These are phyloP conservation scores for Chiloscyllium plagiosum DNA, from an alignment of 2,113 vertebrate genomes.

Conservation along the genomic window DNA sequence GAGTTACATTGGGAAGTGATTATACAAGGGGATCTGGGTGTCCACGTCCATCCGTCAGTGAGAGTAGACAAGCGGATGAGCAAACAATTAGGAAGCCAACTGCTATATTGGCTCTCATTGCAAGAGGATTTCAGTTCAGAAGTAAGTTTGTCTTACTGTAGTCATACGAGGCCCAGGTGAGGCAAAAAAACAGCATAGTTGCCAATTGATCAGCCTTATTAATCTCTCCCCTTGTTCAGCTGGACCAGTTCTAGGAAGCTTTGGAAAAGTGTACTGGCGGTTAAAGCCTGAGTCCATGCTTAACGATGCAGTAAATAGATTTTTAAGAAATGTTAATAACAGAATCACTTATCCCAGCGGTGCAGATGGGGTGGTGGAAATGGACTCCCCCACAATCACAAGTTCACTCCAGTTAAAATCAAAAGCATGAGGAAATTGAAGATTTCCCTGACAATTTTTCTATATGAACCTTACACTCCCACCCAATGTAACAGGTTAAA, in stretches of 20 bases:
- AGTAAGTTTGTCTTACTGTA: too few species aligned
- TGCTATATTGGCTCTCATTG: too few species aligned
- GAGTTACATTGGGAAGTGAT: too few species aligned
- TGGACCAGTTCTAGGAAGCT: background rate
- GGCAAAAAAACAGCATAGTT: background rate
- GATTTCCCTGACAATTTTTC: background rate
- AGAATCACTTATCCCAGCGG: background rate
- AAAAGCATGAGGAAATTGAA: background rate
- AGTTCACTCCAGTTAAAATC: background rate
- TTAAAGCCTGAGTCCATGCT: background rate
- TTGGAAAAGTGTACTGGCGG: background rate
- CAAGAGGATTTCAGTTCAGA: too few species aligned
- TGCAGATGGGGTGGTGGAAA: too few species aligned
- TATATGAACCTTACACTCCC: background rate
- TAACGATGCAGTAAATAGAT: background rate
- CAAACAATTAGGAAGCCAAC: too few species aligned
- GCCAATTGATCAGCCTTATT: background rate
- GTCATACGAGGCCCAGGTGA: too few species aligned
- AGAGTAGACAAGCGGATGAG: too few species aligned
- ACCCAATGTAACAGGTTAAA: background rate
- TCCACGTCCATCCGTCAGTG: too few species aligned
- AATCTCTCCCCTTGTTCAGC: background rate
- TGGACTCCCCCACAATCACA: too few species aligned
- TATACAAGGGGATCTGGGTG: too few species aligned
- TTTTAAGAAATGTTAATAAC: background rate